A percentile compares a stretch with the other conserved stretches of the same genome.
Evolutionary conservation across 1,140 invertebrate genomes (phyloP).

Genomic region (Sycobia sp.): DNA sequence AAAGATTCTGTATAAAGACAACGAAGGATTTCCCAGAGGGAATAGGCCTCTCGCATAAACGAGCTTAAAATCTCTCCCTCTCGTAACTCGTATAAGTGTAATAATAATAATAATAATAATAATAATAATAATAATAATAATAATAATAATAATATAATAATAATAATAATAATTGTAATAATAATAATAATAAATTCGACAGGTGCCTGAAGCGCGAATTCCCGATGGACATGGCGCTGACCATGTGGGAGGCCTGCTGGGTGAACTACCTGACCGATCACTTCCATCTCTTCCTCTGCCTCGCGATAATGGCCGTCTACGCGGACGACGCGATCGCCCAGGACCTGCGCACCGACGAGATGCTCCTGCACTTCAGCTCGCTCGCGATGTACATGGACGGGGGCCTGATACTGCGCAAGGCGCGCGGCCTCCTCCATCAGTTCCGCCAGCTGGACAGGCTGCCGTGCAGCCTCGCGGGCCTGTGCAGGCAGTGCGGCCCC

Average conservation of each 20-base stretch:
- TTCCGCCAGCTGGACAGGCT: slow-evolving; percentile 83
- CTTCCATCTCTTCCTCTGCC: slow-evolving; percentile 89
- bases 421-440: slow-evolving; percentile 86
- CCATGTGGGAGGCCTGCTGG: slow-evolving; percentile 96
- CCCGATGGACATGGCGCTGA: slow-evolving; percentile 80
- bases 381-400: slow-evolving; percentile 97
- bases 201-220: slow-evolving; percentile 90
- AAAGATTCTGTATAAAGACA: too few species aligned
- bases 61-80: too few species aligned
- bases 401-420: slow-evolving; percentile 86
- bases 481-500: slow-evolving; percentile 86
- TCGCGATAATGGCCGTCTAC: slow-evolving; percentile 90
- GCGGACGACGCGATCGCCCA: slow-evolving; percentile 91
- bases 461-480: slow-evolving; percentile 84
- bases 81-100: too few species aligned
- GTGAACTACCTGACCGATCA: slow-evolving; percentile 91
- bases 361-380: slow-evolving; percentile 92
- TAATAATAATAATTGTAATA: too few species aligned
- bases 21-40: too few species aligned
- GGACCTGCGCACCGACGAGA: slow-evolving; percentile 88
- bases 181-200: too few species aligned
- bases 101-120: too few species aligned
- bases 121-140: too few species aligned
- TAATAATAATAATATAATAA: too few species aligned
- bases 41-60: too few species aligned